Conservation (phyloP, 2,888 invertebrate genomes). For the Choreutis nemorana region DNA sequence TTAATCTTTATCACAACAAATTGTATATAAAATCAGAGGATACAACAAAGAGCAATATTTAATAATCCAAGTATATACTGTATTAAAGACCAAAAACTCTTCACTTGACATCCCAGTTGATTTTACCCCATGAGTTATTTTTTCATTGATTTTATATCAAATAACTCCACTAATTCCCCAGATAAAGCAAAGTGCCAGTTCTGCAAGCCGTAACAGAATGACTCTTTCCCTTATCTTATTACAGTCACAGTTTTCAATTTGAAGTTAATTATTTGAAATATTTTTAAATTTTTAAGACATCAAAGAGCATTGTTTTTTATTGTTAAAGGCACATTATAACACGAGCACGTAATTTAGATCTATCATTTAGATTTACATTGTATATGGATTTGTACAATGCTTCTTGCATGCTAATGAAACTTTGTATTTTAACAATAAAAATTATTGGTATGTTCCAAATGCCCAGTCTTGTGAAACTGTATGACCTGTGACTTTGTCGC, state of each 20-base stretch:
- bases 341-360: neutral
- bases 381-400: neutral
- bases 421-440: neutral
- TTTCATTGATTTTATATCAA: slow-evolving; percentile 24
- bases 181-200: slow-evolving; percentile 36
- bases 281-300: neutral
- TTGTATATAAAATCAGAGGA: no score
- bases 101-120: slow-evolving; percentile 56
- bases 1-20: no score
- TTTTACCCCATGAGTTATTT: slow-evolving; percentile 37
- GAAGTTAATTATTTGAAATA: no score
- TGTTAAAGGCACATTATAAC: neutral
- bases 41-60: no score
- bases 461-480: slow-evolving; percentile 14
- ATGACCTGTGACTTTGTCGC: slow-evolving; percentile 30
- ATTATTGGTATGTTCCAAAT: no score
- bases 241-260: slow-evolving; percentile 37
- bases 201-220: slow-evolving; percentile 49
- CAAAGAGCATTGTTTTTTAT: neutral
- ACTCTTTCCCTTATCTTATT: slow-evolving; percentile 38
- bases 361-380: neutral
- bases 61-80: neutral
- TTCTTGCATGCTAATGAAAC: neutral
- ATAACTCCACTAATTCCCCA: slow-evolving; percentile 34
- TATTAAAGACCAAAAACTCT: slow-evolving; percentile 29